Evolutionary conservation across 2,113 vertebrate genomes (phyloP).

Genomic region (Albula goreensis): DNA sequence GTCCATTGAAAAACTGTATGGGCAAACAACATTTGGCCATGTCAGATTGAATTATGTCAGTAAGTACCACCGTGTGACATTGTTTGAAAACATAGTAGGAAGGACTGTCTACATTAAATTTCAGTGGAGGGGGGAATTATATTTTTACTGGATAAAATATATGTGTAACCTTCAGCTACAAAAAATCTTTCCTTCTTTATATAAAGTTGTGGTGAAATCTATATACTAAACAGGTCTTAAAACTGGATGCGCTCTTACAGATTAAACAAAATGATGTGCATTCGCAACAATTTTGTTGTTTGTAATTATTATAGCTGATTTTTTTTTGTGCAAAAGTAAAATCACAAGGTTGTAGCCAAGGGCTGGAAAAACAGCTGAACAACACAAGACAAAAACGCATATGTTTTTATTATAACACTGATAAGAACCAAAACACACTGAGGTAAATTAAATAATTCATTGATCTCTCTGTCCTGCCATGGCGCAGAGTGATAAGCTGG

Average conservation of each 20-base stretch:
- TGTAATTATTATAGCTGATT: too few relatives aligned
- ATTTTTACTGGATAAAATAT: not conserved
- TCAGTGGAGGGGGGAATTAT: not conserved
- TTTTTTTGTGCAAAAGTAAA: not conserved
- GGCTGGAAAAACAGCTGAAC: slow-evolving; percentile 20
- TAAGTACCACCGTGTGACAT: not conserved
- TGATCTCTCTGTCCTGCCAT: slow-evolving; percentile 40
- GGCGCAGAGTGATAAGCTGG: slow-evolving; percentile 20
- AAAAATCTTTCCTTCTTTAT: not conserved
- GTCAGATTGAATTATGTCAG: not conserved
- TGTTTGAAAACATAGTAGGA: too few relatives aligned
- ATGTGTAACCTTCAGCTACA: too few relatives aligned
- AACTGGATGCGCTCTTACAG: not conserved
- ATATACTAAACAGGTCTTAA: not conserved
- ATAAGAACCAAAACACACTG: slow-evolving; percentile 87
- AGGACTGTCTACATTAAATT: not conserved
- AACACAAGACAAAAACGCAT: slow-evolving; percentile 61
- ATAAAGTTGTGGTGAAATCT: not conserved
- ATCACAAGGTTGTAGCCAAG: not conserved
- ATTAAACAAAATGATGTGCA: not conserved
- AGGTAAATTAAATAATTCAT: slow-evolving; percentile 89
- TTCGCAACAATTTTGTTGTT: too few relatives aligned
- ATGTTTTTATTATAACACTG: slow-evolving; percentile 85
- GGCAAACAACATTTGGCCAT: not conserved
- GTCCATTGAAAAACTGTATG: not conserved